Conservation (phyloP, 2,888 invertebrate species). For the Incurvaria masculella region DNA sequence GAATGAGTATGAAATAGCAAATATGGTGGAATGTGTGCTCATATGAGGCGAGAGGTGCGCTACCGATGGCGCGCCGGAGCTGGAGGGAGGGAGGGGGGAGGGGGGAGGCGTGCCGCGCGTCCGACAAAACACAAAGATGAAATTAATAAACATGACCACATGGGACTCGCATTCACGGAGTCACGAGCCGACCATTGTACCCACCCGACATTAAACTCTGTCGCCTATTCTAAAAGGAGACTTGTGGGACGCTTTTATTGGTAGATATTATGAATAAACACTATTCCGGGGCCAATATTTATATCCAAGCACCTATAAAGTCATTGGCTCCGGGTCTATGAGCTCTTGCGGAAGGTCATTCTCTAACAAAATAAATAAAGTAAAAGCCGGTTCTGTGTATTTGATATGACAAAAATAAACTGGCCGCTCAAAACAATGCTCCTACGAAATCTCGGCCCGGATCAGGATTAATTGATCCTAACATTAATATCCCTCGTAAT, state of each 20-base stretch:
- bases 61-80: background rate
- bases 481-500: too few relatives aligned
- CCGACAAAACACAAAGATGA: background rate
- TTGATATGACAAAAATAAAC: too few relatives aligned
- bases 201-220: background rate
- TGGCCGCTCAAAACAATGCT: too few relatives aligned
- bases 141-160: background rate
- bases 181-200: background rate
- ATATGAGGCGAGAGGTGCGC: too few relatives aligned
- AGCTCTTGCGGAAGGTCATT: background rate
- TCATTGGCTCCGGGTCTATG: background rate
- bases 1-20: too few relatives aligned
- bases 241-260: background rate
- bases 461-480: too few relatives aligned
- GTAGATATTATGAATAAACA: too few relatives aligned
- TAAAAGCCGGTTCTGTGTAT: background rate
- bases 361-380: background rate
- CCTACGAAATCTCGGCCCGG: too few relatives aligned
- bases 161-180: background rate
- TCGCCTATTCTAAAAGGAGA: background rate
- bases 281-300: background rate
- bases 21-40: too few relatives aligned
- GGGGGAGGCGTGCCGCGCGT: background rate
- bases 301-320: background rate
- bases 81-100: background rate